phyloP scores from a whole-genome alignment of 2,113 vertebrate genomes.

The Sorex araneus region DNA sequence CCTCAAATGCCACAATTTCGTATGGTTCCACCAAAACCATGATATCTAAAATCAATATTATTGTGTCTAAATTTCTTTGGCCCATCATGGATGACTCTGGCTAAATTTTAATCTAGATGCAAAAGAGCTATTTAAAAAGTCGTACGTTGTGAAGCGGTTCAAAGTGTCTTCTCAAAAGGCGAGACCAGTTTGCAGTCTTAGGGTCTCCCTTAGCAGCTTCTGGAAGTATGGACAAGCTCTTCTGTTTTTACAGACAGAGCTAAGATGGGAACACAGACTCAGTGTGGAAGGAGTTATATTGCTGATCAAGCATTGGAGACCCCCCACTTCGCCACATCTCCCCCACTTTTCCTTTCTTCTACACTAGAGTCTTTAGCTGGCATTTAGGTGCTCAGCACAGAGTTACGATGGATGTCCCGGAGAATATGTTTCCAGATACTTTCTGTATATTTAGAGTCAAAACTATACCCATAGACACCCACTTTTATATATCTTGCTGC shows the following conservation, averaged over 20 bases:
- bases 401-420: rapidly evolving
- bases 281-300: neutral
- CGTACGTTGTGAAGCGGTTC: neutral
- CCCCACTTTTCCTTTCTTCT: neutral
- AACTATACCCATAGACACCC: neutral
- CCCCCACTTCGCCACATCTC: rapidly evolving
- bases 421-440: neutral
- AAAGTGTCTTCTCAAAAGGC: neutral
- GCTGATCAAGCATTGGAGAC: neutral
- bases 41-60: neutral
- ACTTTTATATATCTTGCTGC: neutral
- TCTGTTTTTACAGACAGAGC: neutral
- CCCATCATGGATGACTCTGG: neutral
- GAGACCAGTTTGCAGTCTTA: no score
- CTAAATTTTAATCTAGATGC: neutral
- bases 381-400: no score
- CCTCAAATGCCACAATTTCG: neutral
- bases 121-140: neutral
- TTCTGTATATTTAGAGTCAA: neutral
- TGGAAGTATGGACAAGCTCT: neutral
- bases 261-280: neutral
- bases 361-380: neutral
- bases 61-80: conserved; percentile 16
- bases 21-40: neutral
- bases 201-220: neutral